These are phyloP conservation scores for Drosophila punjabiensis DNA, from an alignment of 1,140 invertebrate species.

Conservation along the genomic window DNA sequence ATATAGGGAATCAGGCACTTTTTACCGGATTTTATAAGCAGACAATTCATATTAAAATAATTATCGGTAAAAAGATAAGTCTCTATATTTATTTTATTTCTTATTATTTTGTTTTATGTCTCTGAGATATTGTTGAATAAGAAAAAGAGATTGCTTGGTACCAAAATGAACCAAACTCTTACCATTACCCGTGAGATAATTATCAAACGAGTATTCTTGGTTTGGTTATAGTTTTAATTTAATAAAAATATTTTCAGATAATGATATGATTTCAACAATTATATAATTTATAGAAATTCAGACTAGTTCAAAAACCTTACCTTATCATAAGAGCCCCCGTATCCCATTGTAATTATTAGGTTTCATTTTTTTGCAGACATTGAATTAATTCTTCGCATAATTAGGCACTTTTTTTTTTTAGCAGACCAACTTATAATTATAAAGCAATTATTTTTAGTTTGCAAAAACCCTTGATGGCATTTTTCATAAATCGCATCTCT, in stretches of 20 bases:
- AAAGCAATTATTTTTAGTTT: slow-evolving; percentile 38
- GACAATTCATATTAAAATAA: no score
- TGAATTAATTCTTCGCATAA: slow-evolving; percentile 23
- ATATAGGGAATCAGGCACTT: no score
- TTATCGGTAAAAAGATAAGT: no score
- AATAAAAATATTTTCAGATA: neutral
- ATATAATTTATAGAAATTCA: neutral
- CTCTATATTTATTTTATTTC: no score
- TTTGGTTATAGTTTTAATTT: neutral
- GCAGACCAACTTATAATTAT: slow-evolving; percentile 32
- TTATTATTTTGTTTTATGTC: no score
- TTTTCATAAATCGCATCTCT: slow-evolving; percentile 26
- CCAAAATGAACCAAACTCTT: neutral
- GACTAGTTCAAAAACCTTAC: neutral
- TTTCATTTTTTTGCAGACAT: slow-evolving; percentile 18
- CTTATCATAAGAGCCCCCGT: neutral
- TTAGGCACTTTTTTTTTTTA: slow-evolving; percentile 8
- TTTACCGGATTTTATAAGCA: no score
- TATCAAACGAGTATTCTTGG: neutral
- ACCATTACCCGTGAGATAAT: neutral
- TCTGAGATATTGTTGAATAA: neutral
- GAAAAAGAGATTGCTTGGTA: neutral
- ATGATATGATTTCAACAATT: neutral
- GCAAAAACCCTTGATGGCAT: slow-evolving; percentile 46
- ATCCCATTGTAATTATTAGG: slow-evolving; percentile 2